Conservation (phyloP, 1,140 invertebrate species). For the Globodera rostochiensis region DNA sequence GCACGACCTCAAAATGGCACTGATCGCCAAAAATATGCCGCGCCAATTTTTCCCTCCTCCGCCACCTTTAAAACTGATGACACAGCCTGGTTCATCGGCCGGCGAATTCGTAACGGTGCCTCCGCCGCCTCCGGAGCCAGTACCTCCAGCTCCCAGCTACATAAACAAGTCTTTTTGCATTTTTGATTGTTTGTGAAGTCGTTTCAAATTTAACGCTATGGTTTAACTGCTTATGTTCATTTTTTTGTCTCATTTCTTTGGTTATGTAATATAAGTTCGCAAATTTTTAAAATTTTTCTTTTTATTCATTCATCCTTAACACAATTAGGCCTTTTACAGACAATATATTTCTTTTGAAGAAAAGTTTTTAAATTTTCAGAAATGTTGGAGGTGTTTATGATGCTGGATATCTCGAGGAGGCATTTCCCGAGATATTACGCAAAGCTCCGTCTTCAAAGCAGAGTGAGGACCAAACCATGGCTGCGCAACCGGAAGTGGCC, state of each 20-base stretch:
- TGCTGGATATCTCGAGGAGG: background rate
- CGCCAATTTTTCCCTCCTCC: background rate
- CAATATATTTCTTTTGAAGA: background rate
- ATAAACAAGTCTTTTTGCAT: conserved; percentile 23
- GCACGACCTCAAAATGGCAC: conserved; percentile 4
- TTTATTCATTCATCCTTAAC: too few species aligned
- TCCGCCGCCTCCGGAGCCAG: background rate
- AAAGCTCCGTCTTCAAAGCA: background rate
- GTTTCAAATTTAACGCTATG: background rate
- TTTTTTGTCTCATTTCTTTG: too few species aligned
- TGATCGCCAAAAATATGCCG: background rate
- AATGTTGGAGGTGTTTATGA: conserved; percentile 5
- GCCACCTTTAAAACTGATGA: background rate
- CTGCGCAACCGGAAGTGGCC: background rate
- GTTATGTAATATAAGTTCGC: too few species aligned
- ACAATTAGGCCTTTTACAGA: background rate
- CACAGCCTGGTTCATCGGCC: background rate
- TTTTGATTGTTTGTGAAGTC: background rate
- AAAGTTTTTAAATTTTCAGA: background rate
- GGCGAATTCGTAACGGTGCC: background rate
- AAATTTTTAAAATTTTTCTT: background rate
- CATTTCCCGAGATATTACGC: background rate
- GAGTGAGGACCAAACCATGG: background rate
- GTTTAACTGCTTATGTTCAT: too few species aligned
- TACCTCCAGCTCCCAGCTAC: conserved; percentile 12